phyloP scores from a whole-genome alignment of 1,140 invertebrate species.

The Drosophila varians region DNA sequence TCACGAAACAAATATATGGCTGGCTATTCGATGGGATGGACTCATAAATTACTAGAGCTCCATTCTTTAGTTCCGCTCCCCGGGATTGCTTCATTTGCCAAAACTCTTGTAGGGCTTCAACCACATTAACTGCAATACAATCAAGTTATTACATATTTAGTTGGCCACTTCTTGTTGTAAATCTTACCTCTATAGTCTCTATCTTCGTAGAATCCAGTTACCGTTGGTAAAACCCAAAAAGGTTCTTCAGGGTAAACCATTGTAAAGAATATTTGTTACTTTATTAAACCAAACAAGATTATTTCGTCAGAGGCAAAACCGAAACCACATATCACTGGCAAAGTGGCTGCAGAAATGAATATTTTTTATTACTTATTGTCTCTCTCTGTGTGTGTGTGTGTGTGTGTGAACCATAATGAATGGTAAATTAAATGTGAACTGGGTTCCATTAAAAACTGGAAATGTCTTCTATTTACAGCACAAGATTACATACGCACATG shows the following conservation, averaged over 20 bases:
- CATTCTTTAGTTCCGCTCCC: conserved; percentile 93
- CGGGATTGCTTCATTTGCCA: conserved; percentile 98
- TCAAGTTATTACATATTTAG: no score
- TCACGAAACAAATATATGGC: conserved; percentile 97
- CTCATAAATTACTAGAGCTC: conserved; percentile 97
- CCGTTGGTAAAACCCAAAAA: conserved; percentile 78
- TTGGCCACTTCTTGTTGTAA: no score
- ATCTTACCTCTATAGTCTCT: conserved; percentile 73
- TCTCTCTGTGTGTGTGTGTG: neutral
- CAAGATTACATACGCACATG: neutral
- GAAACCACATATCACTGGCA: conserved; percentile 14
- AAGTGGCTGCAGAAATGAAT: conserved; percentile 9
- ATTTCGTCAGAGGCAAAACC: conserved; percentile 10
- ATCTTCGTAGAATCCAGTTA: conserved; percentile 79
- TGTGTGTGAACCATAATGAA: neutral
- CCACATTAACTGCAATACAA: conserved; percentile 91
- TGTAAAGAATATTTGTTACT: conserved; percentile 37
- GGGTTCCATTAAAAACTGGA: conserved; percentile 2
- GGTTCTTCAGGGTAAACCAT: conserved; percentile 83
- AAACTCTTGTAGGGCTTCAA: conserved; percentile 97
- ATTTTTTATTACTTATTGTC: neutral
- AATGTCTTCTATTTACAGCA: conserved; percentile 2
- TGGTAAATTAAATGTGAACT: neutral
- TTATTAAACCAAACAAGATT: conserved; percentile 6
- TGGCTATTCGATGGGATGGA: conserved; percentile 94